A percentile compares a stretch with the other conserved stretches of the same genome.
phyloP scores from a whole-genome alignment of 2,888 invertebrate genomes.

The Nomada fabriciana region DNA sequence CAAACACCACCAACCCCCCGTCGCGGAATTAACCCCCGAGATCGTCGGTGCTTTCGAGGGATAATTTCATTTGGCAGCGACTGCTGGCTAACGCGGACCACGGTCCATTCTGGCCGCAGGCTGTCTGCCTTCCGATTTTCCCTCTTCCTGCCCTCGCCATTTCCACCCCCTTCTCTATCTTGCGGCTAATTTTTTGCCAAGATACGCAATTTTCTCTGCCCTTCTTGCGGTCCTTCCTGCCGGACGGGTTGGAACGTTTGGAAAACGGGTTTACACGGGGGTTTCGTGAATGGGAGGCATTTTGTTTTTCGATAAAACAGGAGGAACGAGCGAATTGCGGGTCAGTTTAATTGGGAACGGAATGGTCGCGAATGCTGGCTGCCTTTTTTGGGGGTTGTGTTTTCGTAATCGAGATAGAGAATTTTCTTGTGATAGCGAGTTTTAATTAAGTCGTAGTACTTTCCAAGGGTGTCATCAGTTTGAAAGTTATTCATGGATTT shows the following conservation, averaged over 20 bases:
- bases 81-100: slow-evolving; percentile 58
- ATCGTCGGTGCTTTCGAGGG: slow-evolving; percentile 76
- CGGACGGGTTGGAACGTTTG: not conserved
- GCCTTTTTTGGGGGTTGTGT: not conserved
- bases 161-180: slow-evolving; percentile 49
- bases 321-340: not conserved
- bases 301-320: slow-evolving; percentile 6
- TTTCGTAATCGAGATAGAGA: not conserved
- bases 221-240: not conserved
- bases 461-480: not conserved
- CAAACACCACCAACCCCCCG: slow-evolving; percentile 67
- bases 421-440: not conserved
- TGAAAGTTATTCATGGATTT: too few species aligned
- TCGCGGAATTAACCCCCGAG: slow-evolving; percentile 76
- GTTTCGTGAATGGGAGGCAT: not conserved
- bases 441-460: not conserved
- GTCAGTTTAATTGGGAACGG: slow-evolving; percentile 1
- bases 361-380: not conserved
- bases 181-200: slow-evolving; percentile 53
- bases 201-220: slow-evolving; percentile 54
- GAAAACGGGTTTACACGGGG: slow-evolving; percentile 1
- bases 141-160: not conserved
- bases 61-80: slow-evolving; percentile 81
- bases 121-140: slow-evolving; percentile 61
- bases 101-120: slow-evolving; percentile 61